Percentiles rank a stretch among this genome's conserved stretches.
phyloP scores from a whole-genome alignment of 2,797 vertebrate genomes.

The Myotis daubentonii region DNA sequence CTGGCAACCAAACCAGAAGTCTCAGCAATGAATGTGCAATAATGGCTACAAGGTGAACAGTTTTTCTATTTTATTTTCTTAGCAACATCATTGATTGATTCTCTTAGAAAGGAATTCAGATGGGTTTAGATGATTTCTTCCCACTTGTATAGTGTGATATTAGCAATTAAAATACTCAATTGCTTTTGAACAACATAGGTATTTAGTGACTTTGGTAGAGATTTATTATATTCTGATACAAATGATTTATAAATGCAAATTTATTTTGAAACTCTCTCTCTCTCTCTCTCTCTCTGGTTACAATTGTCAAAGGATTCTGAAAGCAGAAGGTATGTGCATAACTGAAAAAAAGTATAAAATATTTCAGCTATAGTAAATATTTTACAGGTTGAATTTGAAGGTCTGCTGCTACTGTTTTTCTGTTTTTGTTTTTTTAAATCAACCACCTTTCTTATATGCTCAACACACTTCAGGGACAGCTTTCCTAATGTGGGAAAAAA shows the following conservation, averaged over 20 bases:
- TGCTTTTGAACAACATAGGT: slow-evolving; percentile 3
- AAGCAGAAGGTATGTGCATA: neutral
- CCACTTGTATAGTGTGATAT: slow-evolving; percentile 3
- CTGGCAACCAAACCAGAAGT: slow-evolving; percentile 44
- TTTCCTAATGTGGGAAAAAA: neutral
- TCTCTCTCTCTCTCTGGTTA: neutral
- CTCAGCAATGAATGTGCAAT: slow-evolving; percentile 53
- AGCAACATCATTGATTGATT: slow-evolving; percentile 52
- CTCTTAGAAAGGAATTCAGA: slow-evolving; percentile 56
- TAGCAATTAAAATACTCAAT: slow-evolving; percentile 46
- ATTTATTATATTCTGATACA: slow-evolving; percentile 31
- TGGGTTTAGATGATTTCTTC: slow-evolving; percentile 21
- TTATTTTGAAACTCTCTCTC: slow-evolving; percentile 14
- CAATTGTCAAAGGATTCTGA: neutral
- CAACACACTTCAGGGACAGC: neutral
- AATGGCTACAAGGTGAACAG: slow-evolving; percentile 59
- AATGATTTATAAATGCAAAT: slow-evolving; percentile 24
- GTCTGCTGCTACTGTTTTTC: neutral
- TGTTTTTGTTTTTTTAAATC: neutral
- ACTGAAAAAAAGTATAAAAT: neutral
- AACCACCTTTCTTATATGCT: neutral
- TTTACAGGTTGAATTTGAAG: neutral
- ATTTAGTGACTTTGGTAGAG: neutral
- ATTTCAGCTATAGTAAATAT: slow-evolving; percentile 1
- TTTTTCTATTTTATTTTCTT: slow-evolving; percentile 44